Conservation (phyloP, 2,888 invertebrate species). For the Melinaea menophilus region DNA sequence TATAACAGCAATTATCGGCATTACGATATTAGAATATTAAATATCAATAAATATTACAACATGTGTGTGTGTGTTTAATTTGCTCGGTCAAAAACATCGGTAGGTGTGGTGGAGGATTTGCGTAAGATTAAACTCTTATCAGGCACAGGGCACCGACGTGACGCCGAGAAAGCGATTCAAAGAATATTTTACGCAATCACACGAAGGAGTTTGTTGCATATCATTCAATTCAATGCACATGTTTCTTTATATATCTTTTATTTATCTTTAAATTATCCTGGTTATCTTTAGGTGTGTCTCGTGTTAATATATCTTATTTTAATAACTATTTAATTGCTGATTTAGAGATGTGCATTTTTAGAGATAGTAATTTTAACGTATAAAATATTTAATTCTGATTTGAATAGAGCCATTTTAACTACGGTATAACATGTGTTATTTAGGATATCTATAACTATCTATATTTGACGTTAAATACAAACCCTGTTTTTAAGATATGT, state of each 20-base stretch:
- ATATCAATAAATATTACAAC: background rate
- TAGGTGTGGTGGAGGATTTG: slow-evolving; percentile 52
- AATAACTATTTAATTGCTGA: no score
- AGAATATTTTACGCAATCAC: slow-evolving; percentile 62
- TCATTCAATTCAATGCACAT: slow-evolving; percentile 42
- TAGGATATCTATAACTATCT: background rate
- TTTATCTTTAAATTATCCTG: slow-evolving; percentile 14
- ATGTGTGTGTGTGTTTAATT: background rate
- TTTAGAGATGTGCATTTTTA: no score
- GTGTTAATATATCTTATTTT: background rate
- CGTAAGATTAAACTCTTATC: slow-evolving; percentile 55
- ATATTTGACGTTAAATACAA: background rate
- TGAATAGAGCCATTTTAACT: no score
- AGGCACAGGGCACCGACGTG: slow-evolving; percentile 45
- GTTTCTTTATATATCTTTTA: slow-evolving; percentile 9
- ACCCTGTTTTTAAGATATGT: no score
- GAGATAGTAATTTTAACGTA: no score
- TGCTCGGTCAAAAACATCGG: slow-evolving; percentile 18
- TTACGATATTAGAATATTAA: no score
- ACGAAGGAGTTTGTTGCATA: slow-evolving; percentile 50
- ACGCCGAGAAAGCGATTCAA: slow-evolving; percentile 67
- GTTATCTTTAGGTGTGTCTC: background rate
- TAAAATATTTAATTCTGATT: no score
- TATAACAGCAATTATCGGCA: no score
- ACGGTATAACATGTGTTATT: no score